phyloP scores from a whole-genome alignment of 2,113 vertebrate species.

The Protomyctophum bolini region DNA sequence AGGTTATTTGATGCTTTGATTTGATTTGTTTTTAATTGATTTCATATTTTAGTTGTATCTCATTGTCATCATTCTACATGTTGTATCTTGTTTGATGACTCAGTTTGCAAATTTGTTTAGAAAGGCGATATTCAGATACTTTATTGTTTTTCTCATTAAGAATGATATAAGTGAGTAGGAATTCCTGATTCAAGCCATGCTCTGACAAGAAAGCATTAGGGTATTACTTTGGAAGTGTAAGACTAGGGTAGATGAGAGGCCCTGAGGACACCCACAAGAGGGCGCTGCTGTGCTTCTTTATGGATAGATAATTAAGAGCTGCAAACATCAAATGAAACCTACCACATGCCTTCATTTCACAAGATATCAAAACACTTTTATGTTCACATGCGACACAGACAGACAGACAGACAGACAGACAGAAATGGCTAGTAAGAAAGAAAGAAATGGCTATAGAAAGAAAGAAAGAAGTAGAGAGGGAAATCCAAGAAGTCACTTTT shows the following conservation, averaged over 20 bases:
- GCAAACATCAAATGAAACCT: slow-evolving; percentile 13
- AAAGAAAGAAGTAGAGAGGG: background rate
- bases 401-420: background rate
- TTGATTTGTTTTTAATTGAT: too few species aligned
- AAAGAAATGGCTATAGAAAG: background rate
- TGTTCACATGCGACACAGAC: background rate
- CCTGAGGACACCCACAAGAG: slow-evolving; percentile 54
- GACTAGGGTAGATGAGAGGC: background rate
- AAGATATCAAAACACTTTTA: background rate
- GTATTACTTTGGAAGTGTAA: background rate
- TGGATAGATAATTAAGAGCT: slow-evolving; percentile 33
- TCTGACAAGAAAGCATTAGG: background rate
- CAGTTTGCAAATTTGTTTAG: too few species aligned
- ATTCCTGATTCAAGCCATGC: too few species aligned
- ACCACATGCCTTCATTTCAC: slow-evolving; percentile 19
- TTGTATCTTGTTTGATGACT: too few species aligned
- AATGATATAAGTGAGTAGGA: too few species aligned
- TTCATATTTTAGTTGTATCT: too few species aligned
- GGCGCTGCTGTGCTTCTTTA: slow-evolving; percentile 49
- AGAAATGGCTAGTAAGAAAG: background rate
- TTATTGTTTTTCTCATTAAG: too few species aligned
- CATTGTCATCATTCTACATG: too few species aligned
- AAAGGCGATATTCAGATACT: too few species aligned
- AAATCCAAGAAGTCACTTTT: too few species aligned
- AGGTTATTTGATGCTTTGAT: too few species aligned